Conservation (phyloP, 2,113 vertebrate species). For the Procavia capensis region DNA sequence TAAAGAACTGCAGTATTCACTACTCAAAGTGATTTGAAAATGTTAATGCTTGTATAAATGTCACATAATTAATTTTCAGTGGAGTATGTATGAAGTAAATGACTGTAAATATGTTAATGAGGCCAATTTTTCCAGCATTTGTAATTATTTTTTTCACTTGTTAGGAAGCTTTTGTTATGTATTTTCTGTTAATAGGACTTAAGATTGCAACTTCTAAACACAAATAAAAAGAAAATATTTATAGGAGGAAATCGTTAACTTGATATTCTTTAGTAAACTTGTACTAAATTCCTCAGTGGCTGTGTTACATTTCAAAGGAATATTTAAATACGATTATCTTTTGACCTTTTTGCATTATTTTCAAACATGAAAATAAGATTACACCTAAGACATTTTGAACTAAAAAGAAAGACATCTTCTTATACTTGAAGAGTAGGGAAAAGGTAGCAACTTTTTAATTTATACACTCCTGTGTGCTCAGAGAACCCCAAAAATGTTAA, state of each 20-base stretch:
- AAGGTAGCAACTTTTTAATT: conserved; percentile 54
- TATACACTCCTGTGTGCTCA: conserved; percentile 9
- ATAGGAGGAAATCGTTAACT: conserved; percentile 90
- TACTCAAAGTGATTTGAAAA: conserved; percentile 83
- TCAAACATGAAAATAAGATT: conserved; percentile 64
- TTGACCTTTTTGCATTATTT: conserved; percentile 82
- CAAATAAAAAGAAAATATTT: conserved; percentile 90
- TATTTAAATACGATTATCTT: conserved; percentile 82
- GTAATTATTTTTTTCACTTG: conserved; percentile 93
- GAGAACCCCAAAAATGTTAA: conserved; percentile 51
- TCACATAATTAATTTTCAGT: conserved; percentile 88
- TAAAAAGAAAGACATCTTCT: conserved; percentile 40
- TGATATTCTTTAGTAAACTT: conserved; percentile 88
- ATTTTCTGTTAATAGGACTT: conserved; percentile 93
- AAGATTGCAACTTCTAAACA: conserved; percentile 89
- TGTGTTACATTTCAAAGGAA: conserved; percentile 82
- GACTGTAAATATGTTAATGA: conserved; percentile 96
- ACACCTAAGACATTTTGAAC: conserved; percentile 56
- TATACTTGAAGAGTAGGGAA: conserved; percentile 44
- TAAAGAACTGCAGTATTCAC: conserved; percentile 82
- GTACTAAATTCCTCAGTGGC: conserved; percentile 78
- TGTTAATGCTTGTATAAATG: conserved; percentile 89
- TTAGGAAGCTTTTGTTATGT: conserved; percentile 91
- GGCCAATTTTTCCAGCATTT: conserved; percentile 95
- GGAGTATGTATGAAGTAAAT: conserved; percentile 91